phyloP scores from a whole-genome alignment of 2,113 vertebrate genomes.

The Buteo buteo region DNA sequence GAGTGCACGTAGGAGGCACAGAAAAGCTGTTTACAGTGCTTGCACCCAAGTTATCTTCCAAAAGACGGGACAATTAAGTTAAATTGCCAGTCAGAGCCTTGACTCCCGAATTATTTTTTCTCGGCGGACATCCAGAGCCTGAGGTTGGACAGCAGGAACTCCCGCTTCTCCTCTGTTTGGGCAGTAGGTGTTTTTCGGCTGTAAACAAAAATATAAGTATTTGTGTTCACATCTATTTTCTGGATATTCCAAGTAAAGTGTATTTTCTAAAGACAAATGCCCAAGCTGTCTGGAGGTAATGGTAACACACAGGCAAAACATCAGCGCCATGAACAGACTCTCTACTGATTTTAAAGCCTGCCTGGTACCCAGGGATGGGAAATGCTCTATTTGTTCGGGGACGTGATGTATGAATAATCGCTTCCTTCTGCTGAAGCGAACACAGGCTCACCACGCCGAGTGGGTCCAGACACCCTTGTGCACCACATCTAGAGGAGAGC shows the following conservation, averaged over 20 bases:
- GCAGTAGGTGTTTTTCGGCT: background rate
- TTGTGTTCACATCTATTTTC: fast-evolving
- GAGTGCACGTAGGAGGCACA: background rate
- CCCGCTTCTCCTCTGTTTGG: background rate
- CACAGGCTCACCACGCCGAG: fast-evolving
- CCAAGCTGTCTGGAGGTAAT: background rate
- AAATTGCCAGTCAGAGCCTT: background rate
- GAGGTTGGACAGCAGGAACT: background rate
- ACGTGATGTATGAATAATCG: fast-evolving
- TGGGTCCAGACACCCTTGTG: background rate
- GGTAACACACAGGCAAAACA: background rate
- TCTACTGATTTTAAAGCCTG: background rate
- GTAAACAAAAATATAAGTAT: fast-evolving
- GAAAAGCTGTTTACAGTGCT: background rate
- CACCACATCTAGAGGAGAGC: fast-evolving
- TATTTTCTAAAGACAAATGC: background rate
- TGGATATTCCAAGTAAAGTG: fast-evolving
- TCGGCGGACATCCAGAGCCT: background rate
- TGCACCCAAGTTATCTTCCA: background rate
- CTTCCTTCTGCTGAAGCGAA: background rate
- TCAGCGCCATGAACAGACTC: background rate
- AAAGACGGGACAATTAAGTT: fast-evolving
- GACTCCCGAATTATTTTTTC: no score
- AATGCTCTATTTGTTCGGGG: fast-evolving
- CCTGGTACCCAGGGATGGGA: background rate